Evolutionary conservation across 2,113 vertebrate species (phyloP).

Genomic region (Bagarius yarrelli): DNA sequence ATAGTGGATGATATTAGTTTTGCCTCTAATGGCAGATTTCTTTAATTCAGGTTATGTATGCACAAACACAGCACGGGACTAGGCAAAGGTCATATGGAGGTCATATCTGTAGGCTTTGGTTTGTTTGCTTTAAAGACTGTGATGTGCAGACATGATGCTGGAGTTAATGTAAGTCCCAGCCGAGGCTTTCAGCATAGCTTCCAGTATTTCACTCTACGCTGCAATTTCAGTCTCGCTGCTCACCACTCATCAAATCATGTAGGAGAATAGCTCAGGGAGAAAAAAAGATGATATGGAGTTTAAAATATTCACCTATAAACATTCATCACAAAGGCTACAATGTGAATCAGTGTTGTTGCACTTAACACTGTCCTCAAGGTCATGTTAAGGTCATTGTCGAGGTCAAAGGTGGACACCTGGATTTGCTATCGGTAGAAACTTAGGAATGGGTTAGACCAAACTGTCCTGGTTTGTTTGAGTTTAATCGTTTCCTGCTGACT

Average conservation of each 20-base stretch:
- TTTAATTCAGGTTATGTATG: not conserved
- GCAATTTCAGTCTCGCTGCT: constrained; percentile 44
- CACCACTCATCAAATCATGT: constrained; percentile 40
- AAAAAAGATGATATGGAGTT: constrained; percentile 15
- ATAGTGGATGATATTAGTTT: not conserved
- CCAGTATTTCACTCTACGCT: constrained; percentile 42
- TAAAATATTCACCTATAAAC: not conserved
- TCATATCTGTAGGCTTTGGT: constrained; percentile 10
- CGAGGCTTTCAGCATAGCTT: constrained; percentile 46
- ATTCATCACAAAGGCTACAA: not conserved
- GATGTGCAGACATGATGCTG: constrained; percentile 43
- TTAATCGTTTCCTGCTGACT: constrained; percentile 13
- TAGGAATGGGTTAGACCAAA: constrained; percentile 14
- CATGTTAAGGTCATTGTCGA: constrained; percentile 39
- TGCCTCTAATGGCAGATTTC: constrained; percentile 1
- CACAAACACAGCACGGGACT: not conserved
- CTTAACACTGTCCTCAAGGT: constrained; percentile 39
- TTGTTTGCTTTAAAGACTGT: constrained; percentile 27
- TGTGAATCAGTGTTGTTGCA: constrained; percentile 38
- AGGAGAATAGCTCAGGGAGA: constrained; percentile 24
- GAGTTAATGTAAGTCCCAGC: constrained; percentile 39
- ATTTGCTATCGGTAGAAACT: not conserved
- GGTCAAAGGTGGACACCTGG: constrained; percentile 35
- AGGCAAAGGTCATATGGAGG: constrained; percentile 41
- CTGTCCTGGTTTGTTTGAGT: not conserved